phyloP scores from a whole-genome alignment of 2,888 invertebrate species.

The Synanthedon vespiformis region DNA sequence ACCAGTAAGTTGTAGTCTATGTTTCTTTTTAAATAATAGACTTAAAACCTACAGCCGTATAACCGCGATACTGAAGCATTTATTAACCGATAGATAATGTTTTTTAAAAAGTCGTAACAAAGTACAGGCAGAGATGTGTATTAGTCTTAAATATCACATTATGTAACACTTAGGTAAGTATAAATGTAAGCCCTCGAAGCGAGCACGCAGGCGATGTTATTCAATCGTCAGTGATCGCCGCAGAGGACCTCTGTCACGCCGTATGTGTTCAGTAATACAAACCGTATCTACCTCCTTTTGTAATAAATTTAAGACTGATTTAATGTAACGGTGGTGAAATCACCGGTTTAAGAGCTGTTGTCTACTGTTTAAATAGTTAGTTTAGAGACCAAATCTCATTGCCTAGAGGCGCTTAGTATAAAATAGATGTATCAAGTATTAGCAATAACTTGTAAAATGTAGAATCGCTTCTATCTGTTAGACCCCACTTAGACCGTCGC shows the following conservation, averaged over 20 bases:
- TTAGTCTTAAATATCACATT: neutral
- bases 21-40: no score
- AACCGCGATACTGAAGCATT: no score
- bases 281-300: conserved; percentile 56
- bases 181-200: no score
- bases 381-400: neutral
- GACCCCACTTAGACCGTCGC: no score
- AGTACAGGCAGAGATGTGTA: neutral
- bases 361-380: conserved; percentile 25
- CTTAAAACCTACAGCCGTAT: no score
- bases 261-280: conserved; percentile 35
- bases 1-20: no score
- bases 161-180: no score
- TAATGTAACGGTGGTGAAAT: conserved; percentile 59
- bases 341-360: conserved; percentile 62
- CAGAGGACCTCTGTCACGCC: neutral
- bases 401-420: neutral
- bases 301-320: conserved; percentile 59
- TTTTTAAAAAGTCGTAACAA: neutral
- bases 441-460: no score
- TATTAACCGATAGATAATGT: no score
- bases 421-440: neutral
- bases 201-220: neutral
- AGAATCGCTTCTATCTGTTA: no score
- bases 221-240: neutral